Evolutionary conservation across 2,113 vertebrate genomes (phyloP).

Genomic region (Buteo buteo): DNA sequence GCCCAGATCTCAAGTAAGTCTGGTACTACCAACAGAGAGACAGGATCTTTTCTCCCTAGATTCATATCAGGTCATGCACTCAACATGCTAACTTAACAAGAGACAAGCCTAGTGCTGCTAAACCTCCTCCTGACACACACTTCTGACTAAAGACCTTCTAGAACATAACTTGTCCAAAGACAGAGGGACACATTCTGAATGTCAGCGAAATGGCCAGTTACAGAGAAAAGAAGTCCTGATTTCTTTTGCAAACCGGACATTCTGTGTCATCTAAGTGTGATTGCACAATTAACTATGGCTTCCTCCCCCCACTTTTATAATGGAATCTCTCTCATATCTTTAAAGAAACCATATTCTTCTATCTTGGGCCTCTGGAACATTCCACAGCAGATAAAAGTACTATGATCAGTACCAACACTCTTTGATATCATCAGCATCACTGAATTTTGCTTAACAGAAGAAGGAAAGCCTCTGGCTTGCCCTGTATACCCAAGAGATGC

Average conservation of each 20-base stretch:
- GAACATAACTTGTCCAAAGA: background rate
- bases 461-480: background rate
- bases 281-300: background rate
- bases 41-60: background rate
- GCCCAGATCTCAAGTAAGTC: background rate
- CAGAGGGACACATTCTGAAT: background rate
- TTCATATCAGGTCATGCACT: background rate
- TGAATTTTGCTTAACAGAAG: background rate
- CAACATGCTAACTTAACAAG: background rate
- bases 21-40: background rate
- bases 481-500: background rate
- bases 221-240: background rate
- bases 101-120: background rate
- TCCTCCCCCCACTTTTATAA: background rate
- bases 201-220: background rate
- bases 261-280: background rate
- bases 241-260: background rate
- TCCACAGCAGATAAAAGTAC: background rate
- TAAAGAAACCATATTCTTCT: background rate
- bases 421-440: background rate
- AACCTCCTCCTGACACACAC: background rate
- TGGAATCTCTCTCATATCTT: background rate
- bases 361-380: background rate
- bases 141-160: background rate
- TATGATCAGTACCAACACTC: background rate